Evolutionary conservation across 1,140 invertebrate genomes (phyloP).

Genomic region (Rhopalosiphum maidis): DNA sequence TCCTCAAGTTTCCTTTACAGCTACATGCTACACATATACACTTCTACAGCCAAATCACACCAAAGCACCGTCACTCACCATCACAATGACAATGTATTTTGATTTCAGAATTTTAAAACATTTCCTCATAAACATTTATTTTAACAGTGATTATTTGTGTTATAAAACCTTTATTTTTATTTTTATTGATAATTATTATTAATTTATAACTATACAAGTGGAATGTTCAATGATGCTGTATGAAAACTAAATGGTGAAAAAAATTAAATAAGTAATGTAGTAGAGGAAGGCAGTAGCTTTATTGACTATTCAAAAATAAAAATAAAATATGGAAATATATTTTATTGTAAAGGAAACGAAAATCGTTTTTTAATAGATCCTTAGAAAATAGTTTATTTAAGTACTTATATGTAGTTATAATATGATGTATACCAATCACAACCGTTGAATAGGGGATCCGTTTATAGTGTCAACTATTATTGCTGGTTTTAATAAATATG

Average conservation of each 20-base stretch:
- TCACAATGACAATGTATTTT: background rate
- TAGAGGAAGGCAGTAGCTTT: background rate
- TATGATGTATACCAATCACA: background rate
- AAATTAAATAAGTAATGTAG: background rate
- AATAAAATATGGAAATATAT: background rate
- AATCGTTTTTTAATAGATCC: slow-evolving; percentile 3
- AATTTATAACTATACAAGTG: background rate
- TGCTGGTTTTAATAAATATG: background rate
- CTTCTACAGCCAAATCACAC: no score
- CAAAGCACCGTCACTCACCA: background rate
- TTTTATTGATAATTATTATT: background rate
- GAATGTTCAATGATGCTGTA: background rate
- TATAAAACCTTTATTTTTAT: background rate
- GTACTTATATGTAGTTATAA: background rate
- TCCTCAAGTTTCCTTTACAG: background rate
- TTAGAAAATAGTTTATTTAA: background rate
- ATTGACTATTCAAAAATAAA: background rate
- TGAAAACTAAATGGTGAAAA: background rate
- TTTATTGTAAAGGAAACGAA: background rate
- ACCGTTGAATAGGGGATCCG: background rate
- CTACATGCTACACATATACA: background rate
- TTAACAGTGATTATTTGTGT: background rate
- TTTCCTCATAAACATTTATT: background rate
- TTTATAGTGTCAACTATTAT: background rate
- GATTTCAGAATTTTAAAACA: background rate